These are phyloP conservation scores for Eucera pruinosa DNA, from an alignment of 2,888 invertebrate species.

Conservation along the genomic window DNA sequence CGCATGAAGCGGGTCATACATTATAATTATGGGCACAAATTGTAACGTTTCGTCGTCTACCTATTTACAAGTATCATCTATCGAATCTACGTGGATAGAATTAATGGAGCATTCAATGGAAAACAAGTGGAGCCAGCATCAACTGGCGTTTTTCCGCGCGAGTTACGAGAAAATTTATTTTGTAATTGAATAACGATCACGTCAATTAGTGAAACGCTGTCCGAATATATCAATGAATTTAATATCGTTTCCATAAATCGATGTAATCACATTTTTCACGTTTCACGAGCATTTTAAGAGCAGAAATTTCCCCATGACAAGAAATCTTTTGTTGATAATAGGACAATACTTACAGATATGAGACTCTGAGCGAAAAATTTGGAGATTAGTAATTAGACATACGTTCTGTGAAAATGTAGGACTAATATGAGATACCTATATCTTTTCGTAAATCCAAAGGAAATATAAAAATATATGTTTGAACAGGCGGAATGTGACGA, in stretches of 20 bases:
- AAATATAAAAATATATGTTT: too few relatives aligned
- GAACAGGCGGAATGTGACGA: too few relatives aligned
- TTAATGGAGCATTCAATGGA: conserved; percentile 28
- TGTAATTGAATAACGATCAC: conserved; percentile 21
- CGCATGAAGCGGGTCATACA: conserved; percentile 16
- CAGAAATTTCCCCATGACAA: background rate
- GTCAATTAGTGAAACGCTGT: conserved; percentile 3
- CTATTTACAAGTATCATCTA: conserved; percentile 29
- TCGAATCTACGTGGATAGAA: conserved; percentile 11
- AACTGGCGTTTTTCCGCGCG: background rate
- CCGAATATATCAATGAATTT: background rate
- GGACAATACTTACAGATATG: background rate
- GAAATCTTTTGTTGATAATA: background rate
- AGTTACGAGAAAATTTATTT: conserved; percentile 12
- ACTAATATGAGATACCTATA: too few relatives aligned
- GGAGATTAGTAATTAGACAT: too few relatives aligned
- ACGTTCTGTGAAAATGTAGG: too few relatives aligned
- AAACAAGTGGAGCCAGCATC: conserved; percentile 14
- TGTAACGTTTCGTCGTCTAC: conserved; percentile 25
- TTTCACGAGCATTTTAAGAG: background rate
- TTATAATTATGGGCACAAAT: conserved; percentile 13
- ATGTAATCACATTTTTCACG: background rate
- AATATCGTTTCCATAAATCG: background rate
- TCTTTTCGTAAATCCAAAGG: too few relatives aligned
- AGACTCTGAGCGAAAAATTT: too few relatives aligned